Base-by-base conservation (phyloP, 2,888 invertebrate species). In the Megamerina dolium region DNA sequence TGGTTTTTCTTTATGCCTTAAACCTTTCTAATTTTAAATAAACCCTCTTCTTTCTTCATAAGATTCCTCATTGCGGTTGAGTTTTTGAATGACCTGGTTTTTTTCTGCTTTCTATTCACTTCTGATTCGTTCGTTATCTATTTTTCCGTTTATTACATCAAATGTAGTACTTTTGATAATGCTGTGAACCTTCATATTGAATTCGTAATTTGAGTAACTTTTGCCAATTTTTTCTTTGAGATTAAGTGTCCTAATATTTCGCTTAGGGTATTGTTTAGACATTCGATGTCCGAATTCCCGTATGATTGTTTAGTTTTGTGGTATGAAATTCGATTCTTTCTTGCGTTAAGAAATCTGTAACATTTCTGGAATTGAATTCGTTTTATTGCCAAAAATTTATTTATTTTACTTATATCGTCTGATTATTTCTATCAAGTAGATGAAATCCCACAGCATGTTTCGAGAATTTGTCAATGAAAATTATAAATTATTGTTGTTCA, bases 391-490 rank as follows among this genome's bases (percentile, higher is more conserved):
- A 47, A 43, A 19, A 43, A 43, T 33, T 37, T 16, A n/a, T 18
- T 26, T 14, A 46, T 37, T 43, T 40, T 43, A 5, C 20, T 13
- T 12, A 40, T 13, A 20, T 16, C 9, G 42, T 32, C 32, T 36
- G 20, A 21, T 35, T 31, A 19, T 42, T 36, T 36, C 31, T 43
- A 21, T 45, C 41, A 8, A 27, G 30, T 18, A 45, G 34, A 12
- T 31, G 13, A 9, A 49, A 45, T 2, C 18, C 13, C 5, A 35
- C 37, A 12, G 36, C 41, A 21, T 41, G 43, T 33, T 49, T 49
- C 10, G 36, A 49, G 12, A 49, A 49, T 34, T 44, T 46, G 17
- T 49, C 45, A 30, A 49, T 37, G 12, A 49, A 49, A 13, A 43
- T 36, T 29, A 46, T 30, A 32, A 43, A 49, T 13, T 37, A 34